These are phyloP conservation scores for Sebastes elongatus DNA, from an alignment of 2,797 vertebrate species.

Conservation along the genomic window DNA sequence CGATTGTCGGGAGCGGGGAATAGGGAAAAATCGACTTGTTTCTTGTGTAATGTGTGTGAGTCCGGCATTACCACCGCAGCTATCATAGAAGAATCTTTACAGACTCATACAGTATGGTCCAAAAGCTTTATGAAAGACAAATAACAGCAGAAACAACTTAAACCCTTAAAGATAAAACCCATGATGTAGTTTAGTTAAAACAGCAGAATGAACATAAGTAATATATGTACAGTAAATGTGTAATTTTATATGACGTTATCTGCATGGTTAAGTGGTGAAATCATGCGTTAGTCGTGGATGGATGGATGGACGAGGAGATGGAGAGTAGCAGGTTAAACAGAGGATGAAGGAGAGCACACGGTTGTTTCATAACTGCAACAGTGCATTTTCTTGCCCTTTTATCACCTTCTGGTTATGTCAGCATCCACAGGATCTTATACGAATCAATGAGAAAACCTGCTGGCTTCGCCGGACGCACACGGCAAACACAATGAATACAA, in stretches of 20 bases:
- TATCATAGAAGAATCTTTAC: not conserved
- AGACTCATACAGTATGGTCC: not conserved
- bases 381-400: conserved; percentile 22
- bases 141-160: not conserved
- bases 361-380: not conserved
- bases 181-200: not conserved
- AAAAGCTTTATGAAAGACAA: not conserved
- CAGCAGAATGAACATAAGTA: not conserved
- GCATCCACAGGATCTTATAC: not conserved
- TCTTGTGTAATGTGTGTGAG: no score
- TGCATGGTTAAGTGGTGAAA: not conserved
- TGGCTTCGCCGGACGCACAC: not conserved
- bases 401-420: conserved; percentile 19
- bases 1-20: no score
- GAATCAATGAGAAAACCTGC: conserved; percentile 27
- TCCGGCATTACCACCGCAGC: no score
- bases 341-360: not conserved
- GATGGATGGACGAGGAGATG: not conserved
- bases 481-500: not conserved
- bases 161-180: not conserved
- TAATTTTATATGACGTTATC: not conserved
- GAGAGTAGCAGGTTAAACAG: not conserved
- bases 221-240: not conserved
- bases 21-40: accelerated
- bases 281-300: not conserved